Conservation (phyloP, 2,888 invertebrate species). For the Aquatica leii region DNA sequence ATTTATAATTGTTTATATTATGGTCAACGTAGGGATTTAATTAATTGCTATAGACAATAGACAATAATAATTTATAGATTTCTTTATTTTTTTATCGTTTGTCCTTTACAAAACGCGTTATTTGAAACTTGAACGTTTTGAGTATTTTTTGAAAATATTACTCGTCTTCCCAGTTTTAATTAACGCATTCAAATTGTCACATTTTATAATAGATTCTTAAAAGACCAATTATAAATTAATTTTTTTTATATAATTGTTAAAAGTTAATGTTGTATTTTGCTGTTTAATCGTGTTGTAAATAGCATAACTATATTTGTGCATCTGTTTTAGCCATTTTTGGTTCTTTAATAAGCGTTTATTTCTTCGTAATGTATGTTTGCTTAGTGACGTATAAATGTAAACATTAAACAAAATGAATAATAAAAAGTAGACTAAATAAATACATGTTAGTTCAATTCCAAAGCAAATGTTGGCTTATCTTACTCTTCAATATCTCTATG, state of each 20-base stretch:
- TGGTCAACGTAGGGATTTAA: slow-evolving; percentile 8
- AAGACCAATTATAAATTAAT: slow-evolving; percentile 17
- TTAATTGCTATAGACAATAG: slow-evolving; percentile 31
- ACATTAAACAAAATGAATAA: slow-evolving; percentile 25
- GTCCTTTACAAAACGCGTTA: not conserved
- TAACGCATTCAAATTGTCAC: slow-evolving; percentile 16
- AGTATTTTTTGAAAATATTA: slow-evolving; percentile 20
- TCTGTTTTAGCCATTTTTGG: slow-evolving; percentile 16
- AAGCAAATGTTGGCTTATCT: slow-evolving; percentile 5
- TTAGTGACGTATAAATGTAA: slow-evolving; percentile 30
- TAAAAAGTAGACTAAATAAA: slow-evolving; percentile 28
- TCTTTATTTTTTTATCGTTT: not conserved
- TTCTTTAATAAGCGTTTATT: not conserved
- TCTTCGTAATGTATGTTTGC: slow-evolving; percentile 22
- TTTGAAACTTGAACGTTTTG: slow-evolving; percentile 8
- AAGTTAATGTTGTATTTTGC: slow-evolving; percentile 3
- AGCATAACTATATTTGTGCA: slow-evolving; percentile 2
- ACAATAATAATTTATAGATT: slow-evolving; percentile 25
- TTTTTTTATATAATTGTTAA: not conserved
- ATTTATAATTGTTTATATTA: slow-evolving; percentile 12
- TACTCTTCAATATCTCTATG: not conserved
- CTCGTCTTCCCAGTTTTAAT: slow-evolving; percentile 24
- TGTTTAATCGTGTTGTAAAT: slow-evolving; percentile 20
- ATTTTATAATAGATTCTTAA: slow-evolving; percentile 17
- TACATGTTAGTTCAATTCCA: slow-evolving; percentile 18